phyloP scores from a whole-genome alignment of 2,888 invertebrate species.

The Cheilosia urbana region DNA sequence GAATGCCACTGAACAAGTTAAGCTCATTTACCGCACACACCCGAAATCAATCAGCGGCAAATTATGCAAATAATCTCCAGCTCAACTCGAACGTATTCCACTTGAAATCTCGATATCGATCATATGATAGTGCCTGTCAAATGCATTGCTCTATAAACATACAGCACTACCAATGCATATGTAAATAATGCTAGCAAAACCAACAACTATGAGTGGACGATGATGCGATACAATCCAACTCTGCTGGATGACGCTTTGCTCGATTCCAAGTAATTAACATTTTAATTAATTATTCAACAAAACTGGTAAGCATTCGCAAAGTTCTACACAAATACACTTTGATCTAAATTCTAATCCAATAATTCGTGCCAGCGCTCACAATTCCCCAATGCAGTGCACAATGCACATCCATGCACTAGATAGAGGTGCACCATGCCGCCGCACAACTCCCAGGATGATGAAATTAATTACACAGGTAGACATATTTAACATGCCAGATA shows the following conservation, averaged over 20 bases:
- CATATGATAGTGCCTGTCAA: constrained; percentile 30
- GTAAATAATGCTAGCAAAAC: constrained; percentile 28
- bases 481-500: constrained; percentile 68
- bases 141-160: not conserved
- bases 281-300: constrained; percentile 73
- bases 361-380: constrained; percentile 49
- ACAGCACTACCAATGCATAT: not conserved
- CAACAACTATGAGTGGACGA: constrained; percentile 18
- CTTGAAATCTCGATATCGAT: constrained; percentile 28
- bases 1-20: no score
- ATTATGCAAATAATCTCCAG: constrained; percentile 32
- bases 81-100: constrained; percentile 17
- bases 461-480: constrained; percentile 75
- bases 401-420: not conserved
- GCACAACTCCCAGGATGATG: constrained; percentile 46
- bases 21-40: not conserved
- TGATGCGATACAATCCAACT: not conserved
- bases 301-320: constrained; percentile 56
- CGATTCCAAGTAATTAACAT: constrained; percentile 70
- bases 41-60: constrained; percentile 19
- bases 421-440: not conserved
- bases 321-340: constrained; percentile 60
- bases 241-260: constrained; percentile 40
- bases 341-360: constrained; percentile 74
- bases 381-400: constrained; percentile 27